phyloP scores from a whole-genome alignment of 2,113 vertebrate genomes.

The Suricata suricatta region DNA sequence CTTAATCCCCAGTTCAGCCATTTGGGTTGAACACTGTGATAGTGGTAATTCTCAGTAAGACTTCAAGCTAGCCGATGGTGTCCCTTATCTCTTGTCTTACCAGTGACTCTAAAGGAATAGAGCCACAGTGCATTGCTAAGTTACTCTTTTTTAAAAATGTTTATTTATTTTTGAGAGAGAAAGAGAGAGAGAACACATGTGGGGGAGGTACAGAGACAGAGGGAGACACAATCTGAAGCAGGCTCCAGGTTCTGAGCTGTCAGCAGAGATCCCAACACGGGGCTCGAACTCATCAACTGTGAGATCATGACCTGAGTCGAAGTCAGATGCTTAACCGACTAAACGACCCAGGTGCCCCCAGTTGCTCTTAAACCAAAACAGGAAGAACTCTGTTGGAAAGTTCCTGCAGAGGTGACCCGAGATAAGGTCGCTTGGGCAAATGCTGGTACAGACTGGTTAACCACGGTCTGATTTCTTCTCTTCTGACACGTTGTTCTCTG shows the following conservation, averaged over 20 bases:
- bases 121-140: background rate
- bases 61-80: constrained; percentile 65
- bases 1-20: constrained; percentile 68
- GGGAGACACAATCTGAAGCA: too few species aligned
- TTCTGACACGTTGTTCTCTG: background rate
- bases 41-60: constrained; percentile 47
- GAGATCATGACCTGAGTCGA: too few species aligned
- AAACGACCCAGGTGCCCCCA: background rate
- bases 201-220: too few species aligned
- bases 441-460: background rate
- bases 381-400: background rate
- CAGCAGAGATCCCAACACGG: too few species aligned
- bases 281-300: too few species aligned
- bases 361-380: background rate
- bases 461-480: background rate
- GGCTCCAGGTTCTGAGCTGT: too few species aligned
- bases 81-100: constrained; percentile 55
- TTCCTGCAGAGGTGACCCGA: background rate
- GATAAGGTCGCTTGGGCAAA: rapidly evolving
- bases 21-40: constrained; percentile 69
- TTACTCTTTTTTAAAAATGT: too few species aligned
- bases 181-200: too few species aligned
- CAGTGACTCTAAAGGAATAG: constrained; percentile 36
- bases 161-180: too few species aligned
- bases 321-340: too few species aligned